Percentiles rank a stretch among this genome's conserved stretches.
These are phyloP conservation scores for Pteronotus mesoamericanus DNA, from an alignment of 2,797 vertebrate genomes.

Conservation along the genomic window DNA sequence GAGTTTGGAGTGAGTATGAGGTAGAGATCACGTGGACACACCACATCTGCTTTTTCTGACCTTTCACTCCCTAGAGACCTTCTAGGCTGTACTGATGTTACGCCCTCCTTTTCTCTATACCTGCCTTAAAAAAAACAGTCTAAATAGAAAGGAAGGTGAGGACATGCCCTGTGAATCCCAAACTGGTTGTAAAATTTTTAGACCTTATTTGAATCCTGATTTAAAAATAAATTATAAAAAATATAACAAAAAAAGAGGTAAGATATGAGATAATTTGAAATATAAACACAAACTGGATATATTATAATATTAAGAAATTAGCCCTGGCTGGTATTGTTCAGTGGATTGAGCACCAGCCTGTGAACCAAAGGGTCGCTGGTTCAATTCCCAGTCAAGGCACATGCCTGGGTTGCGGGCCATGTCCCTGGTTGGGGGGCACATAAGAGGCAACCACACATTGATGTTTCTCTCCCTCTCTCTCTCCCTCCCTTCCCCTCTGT, in stretches of 20 bases:
- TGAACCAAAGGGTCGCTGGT: too few species aligned
- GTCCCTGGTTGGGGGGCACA: too few species aligned
- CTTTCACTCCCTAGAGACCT: background rate
- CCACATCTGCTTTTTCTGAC: background rate
- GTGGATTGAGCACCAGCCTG: too few species aligned
- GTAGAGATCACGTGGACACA: background rate
- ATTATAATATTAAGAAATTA: background rate
- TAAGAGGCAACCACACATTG: too few species aligned
- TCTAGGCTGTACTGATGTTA: background rate
- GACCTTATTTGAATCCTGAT: background rate
- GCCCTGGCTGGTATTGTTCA: too few species aligned
- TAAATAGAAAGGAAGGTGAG: background rate
- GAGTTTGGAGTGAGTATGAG: background rate
- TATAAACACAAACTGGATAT: background rate
- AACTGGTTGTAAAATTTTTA: background rate
- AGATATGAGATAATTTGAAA: background rate
- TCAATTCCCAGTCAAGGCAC: too few species aligned
- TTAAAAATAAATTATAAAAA: background rate
- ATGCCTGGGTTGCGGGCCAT: too few species aligned
- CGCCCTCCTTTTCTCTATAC: background rate
- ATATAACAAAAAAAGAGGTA: background rate
- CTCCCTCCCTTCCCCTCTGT: too few species aligned
- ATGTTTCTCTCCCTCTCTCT: too few species aligned
- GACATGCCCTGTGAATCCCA: background rate
- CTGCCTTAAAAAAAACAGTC: background rate